Evolutionary conservation across 2,113 vertebrate species (phyloP), one percentile per base, ranked within the genome.

Genomic region (Trichechus manatus): DNA sequence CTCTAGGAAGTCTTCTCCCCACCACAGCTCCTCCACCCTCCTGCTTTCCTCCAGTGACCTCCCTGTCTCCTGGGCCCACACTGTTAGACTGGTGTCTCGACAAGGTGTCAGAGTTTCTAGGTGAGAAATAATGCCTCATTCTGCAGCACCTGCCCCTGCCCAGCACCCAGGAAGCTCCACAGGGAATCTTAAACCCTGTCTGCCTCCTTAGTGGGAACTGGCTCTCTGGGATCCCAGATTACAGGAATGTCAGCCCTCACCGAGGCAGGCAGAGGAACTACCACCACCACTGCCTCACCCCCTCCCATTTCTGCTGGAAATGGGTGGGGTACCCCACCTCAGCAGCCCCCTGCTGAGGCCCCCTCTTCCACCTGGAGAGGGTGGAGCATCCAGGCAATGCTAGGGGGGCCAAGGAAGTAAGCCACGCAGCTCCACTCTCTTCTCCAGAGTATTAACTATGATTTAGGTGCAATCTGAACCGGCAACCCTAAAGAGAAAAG

Each of bases 1-100:
- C 31, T 53, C 72, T 81, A 66, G 85, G 59, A 90, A 78, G 50
- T 63, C 79, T 42, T 90, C 78, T 85, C 33, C 63, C 47, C 53
- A 22, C 19, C n/a, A 9, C 81, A 33, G 59, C 33, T 77, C 74
- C 82, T 80, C n/a, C 9, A 75, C 27, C 47, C 33, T 77, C 74
- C 82, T 80, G 8, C 20, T 61, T 42, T 19, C 47, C 27, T 11
- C 33, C 25, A 4, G 61, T 87, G 85, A 81, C 25, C 33, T 50
- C 86, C 31, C n/a, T 56, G 72, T 33, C 92, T 56, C 56, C 61
- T 15, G 27, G 14, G 11, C 53, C 44, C 25, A 14, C 42, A 44
- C 23, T 44, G 44, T 39, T 39, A 39, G 33, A 27, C 17, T 27
- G 15, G 6, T 4, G 80, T 92, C 31, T 91, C 39, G 66, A 66